Percentiles rank a stretch among this genome's conserved stretches.
Conservation (phyloP, 2,888 invertebrate species). For the Tuta absoluta region DNA sequence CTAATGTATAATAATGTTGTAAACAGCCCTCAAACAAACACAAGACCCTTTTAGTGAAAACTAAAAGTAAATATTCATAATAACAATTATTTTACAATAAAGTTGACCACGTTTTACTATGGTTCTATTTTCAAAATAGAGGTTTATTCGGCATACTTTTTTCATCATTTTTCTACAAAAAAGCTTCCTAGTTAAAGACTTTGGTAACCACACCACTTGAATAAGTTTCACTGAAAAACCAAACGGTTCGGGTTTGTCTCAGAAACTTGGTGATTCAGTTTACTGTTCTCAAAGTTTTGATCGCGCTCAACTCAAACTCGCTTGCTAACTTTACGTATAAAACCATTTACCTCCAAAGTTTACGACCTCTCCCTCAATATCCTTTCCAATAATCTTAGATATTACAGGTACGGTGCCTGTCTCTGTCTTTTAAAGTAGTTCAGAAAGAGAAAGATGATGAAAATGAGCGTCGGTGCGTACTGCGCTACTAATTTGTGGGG, state of each 20-base stretch:
- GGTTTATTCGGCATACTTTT: too few relatives aligned
- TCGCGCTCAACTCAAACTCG: conserved; percentile 6
- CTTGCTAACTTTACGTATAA: conserved; percentile 9
- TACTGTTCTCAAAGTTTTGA: conserved; percentile 1
- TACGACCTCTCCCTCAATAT: conserved; percentile 11
- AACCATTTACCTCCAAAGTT: conserved; percentile 8
- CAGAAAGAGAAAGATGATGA: conserved; percentile 1
- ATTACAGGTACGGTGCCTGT: conserved; percentile 4
- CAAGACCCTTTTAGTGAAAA: too few relatives aligned
- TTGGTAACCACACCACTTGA: conserved; percentile 4
- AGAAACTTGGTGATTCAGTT: conserved; percentile 8
- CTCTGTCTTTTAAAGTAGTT: not conserved
- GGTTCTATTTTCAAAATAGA: too few relatives aligned
- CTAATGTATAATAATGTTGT: too few relatives aligned
- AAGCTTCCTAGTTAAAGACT: not conserved
- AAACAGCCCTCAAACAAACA: too few relatives aligned
- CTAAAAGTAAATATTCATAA: too few relatives aligned
- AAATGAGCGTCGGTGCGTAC: conserved; percentile 12
- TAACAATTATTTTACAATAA: too few relatives aligned
- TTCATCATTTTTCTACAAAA: too few relatives aligned
- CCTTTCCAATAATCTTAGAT: conserved; percentile 16
- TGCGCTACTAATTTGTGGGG: conserved; percentile 15
- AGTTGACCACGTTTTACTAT: too few relatives aligned
- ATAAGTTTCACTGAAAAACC: conserved; percentile 28
- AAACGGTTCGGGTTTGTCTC: not conserved